Percentiles rank a stretch among this genome's conserved stretches.
These are phyloP conservation scores for Polydrusus tereticollis DNA, from an alignment of 2,888 invertebrate species.

Conservation along the genomic window DNA sequence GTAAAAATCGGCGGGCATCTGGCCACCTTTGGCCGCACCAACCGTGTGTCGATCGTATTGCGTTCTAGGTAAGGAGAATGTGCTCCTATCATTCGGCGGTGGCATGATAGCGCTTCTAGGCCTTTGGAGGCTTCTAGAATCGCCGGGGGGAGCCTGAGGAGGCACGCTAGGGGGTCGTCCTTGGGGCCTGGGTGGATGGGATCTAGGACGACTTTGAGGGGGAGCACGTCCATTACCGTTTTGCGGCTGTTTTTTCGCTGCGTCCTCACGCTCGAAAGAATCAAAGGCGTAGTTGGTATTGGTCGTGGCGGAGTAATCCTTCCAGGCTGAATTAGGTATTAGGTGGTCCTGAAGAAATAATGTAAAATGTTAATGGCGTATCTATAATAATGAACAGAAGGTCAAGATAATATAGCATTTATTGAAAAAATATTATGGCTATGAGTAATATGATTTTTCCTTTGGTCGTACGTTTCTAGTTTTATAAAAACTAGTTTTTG, in stretches of 20 bases:
- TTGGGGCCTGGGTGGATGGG: slow-evolving; percentile 58
- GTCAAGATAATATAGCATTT: too few species aligned
- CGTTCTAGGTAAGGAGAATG: slow-evolving; percentile 83
- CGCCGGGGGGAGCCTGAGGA: slow-evolving; percentile 65
- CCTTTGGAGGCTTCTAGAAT: slow-evolving; percentile 75
- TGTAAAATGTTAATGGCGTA: neutral
- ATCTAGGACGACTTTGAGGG: slow-evolving; percentile 43
- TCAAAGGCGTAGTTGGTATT: slow-evolving; percentile 94
- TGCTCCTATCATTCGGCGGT: slow-evolving; percentile 72
- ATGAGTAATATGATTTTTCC: too few species aligned
- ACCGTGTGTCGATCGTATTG: slow-evolving; percentile 66
- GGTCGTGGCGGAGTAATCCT: slow-evolving; percentile 88
- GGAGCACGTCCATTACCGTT: slow-evolving; percentile 37
- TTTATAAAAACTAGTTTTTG: too few species aligned
- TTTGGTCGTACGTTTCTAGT: too few species aligned
- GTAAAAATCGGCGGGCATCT: slow-evolving; percentile 89
- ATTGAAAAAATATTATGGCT: too few species aligned
- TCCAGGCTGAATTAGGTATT: slow-evolving; percentile 89
- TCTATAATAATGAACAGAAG: neutral
- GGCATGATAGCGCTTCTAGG: slow-evolving; percentile 63
- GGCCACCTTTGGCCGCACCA: slow-evolving; percentile 57
- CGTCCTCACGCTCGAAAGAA: slow-evolving; percentile 81
- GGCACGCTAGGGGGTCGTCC: slow-evolving; percentile 61
- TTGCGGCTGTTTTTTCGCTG: slow-evolving; percentile 56
- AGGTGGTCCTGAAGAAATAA: slow-evolving; percentile 77